phyloP scores from a whole-genome alignment of 2,797 vertebrate genomes.

The Notamacropus eugenii region DNA sequence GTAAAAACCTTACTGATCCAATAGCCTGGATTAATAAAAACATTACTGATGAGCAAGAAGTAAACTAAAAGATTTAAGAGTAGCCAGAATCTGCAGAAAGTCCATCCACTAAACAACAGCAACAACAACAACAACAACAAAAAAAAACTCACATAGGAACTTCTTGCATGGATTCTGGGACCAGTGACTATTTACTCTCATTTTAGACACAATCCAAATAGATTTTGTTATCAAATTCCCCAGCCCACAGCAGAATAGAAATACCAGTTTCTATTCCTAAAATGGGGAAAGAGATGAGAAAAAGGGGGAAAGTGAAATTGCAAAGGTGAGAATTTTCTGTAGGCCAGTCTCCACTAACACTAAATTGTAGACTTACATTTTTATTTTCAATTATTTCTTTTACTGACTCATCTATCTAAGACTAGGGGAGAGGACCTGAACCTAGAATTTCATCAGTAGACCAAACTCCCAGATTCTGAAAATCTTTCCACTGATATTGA shows the following conservation, averaged over 20 bases:
- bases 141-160: neutral
- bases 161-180: neutral
- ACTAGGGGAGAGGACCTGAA: neutral
- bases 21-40: neutral
- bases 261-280: neutral
- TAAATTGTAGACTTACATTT: neutral
- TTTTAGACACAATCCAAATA: neutral
- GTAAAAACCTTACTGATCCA: neutral
- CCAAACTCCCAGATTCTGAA: neutral
- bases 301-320: neutral
- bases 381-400: neutral
- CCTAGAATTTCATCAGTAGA: neutral
- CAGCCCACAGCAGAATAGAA: neutral
- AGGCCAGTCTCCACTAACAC: neutral
- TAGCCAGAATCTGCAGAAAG: neutral
- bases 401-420: neutral
- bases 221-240: neutral
- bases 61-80: neutral
- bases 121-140: too few species aligned
- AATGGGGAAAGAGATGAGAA: neutral
- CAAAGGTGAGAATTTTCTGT: neutral
- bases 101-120: neutral
- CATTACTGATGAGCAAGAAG: neutral
- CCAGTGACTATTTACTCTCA: neutral
- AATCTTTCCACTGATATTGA: neutral